These are phyloP conservation scores for Danaus plexippus DNA, from an alignment of 1,140 invertebrate species.

Conservation along the genomic window DNA sequence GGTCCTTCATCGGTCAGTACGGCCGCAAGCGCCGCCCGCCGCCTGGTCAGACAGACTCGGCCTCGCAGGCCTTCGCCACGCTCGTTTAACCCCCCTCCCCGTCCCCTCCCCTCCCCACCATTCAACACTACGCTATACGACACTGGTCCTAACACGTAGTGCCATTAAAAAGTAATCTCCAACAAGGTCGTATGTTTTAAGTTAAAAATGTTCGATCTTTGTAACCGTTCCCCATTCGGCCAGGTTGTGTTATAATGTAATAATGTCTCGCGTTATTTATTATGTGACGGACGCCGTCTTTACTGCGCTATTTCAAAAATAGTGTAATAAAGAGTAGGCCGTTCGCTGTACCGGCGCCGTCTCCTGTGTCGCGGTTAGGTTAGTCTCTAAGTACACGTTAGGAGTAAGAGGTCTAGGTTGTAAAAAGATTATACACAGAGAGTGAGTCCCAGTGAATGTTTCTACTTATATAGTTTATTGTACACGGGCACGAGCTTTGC, in stretches of 20 bases:
- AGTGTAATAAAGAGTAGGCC: conserved; percentile 39
- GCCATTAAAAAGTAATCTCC: conserved; percentile 27
- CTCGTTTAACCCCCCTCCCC: conserved; percentile 75
- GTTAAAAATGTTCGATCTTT: too few species aligned
- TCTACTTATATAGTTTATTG: conserved; percentile 28
- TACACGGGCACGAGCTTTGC: conserved; percentile 40
- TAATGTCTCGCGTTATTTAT: conserved; percentile 16
- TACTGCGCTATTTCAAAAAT: conserved; percentile 66
- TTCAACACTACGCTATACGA: conserved; percentile 14
- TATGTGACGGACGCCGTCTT: conserved; percentile 36
- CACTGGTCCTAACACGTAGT: conserved; percentile 27
- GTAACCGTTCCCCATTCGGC: not conserved
- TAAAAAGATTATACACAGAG: conserved; percentile 50
- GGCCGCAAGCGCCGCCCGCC: conserved; percentile 80
- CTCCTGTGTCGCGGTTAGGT: conserved; percentile 29
- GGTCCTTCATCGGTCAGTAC: conserved; percentile 98
- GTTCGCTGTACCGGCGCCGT: conserved; percentile 20
- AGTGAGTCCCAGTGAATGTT: conserved; percentile 46
- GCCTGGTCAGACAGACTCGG: conserved; percentile 74
- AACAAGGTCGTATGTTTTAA: too few species aligned
- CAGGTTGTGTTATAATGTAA: conserved; percentile 37
- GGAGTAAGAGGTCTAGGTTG: conserved; percentile 43
- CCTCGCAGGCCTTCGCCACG: conserved; percentile 84
- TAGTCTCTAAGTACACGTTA: conserved; percentile 54
- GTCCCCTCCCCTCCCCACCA: conserved; percentile 5